Percentiles rank a stretch among this genome's conserved stretches.
These are phyloP conservation scores for Pseudorectes ferrugineus DNA, from an alignment of 2,113 vertebrate species.

Conservation along the genomic window DNA sequence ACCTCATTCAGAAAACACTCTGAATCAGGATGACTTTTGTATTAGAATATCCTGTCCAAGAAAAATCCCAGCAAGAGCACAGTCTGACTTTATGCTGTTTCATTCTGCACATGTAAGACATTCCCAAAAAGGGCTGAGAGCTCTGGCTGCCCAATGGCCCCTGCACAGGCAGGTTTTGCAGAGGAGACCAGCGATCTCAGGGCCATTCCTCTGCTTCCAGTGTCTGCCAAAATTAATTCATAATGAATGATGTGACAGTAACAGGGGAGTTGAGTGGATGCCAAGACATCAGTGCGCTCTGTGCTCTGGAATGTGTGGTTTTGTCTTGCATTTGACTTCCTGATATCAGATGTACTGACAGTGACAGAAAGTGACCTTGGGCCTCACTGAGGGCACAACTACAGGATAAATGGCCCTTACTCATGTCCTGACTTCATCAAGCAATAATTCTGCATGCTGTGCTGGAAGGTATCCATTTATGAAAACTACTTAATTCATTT, in stretches of 20 bases:
- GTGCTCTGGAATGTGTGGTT: neutral
- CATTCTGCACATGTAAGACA: neutral
- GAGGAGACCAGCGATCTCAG: neutral
- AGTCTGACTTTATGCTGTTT: neutral
- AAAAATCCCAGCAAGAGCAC: neutral
- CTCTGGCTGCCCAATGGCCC: neutral
- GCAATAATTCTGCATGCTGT: neutral
- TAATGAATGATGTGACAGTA: neutral
- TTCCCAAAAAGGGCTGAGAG: neutral
- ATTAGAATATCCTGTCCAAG: neutral
- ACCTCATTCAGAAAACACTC: neutral
- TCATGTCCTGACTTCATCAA: neutral
- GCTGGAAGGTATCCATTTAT: neutral
- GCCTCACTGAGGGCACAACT: neutral
- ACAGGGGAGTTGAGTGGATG: neutral
- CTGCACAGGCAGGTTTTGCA: neutral
- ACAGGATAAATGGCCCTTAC: neutral
- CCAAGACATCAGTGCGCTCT: neutral
- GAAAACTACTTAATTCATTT: neutral
- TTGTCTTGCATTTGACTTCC: neutral
- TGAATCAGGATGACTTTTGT: neutral
- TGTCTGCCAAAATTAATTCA: neutral
- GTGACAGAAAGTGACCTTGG: neutral
- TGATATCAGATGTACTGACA: neutral
- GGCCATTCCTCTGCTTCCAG: neutral